Percentiles rank a stretch among this genome's conserved stretches.
These are phyloP conservation scores for Agrotis exclamationis DNA, from an alignment of 2,888 invertebrate species.

Conservation along the genomic window DNA sequence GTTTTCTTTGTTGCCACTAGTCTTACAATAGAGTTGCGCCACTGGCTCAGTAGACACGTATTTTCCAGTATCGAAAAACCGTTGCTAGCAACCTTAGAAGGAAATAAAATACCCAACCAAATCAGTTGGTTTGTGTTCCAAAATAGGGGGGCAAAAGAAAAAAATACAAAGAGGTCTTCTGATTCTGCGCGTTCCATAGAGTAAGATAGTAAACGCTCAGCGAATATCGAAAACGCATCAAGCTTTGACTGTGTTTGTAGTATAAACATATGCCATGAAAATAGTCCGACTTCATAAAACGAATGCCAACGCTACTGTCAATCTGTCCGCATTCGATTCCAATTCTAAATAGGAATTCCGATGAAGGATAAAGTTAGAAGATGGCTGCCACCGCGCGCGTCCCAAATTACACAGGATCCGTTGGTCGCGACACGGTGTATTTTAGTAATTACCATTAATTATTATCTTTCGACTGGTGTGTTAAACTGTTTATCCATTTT, in stretches of 20 bases:
- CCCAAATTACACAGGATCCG: conserved; percentile 79
- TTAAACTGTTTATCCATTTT: conserved; percentile 59
- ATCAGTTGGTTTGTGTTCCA: not conserved
- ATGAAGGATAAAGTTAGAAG: conserved; percentile 77
- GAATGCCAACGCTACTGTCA: conserved; percentile 35
- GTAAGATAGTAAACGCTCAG: too few species aligned
- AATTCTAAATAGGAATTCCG: conserved; percentile 66
- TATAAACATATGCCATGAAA: not conserved
- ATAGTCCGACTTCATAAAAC: conserved; percentile 22
- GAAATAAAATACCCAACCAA: not conserved
- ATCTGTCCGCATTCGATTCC: conserved; percentile 50
- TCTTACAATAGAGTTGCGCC: conserved; percentile 24
- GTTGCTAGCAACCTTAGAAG: not conserved
- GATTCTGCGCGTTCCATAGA: not conserved
- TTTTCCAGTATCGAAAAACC: not conserved
- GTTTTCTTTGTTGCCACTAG: conserved; percentile 30
- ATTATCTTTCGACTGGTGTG: conserved; percentile 53
- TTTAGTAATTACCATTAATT: conserved; percentile 73
- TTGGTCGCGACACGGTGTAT: conserved; percentile 78
- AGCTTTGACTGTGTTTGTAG: not conserved
- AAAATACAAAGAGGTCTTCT: not conserved
- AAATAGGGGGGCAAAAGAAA: not conserved
- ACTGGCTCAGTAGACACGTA: conserved; percentile 1
- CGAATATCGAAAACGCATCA: not conserved
- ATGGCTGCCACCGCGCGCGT: conserved; percentile 70